A percentile compares a stretch with the other conserved stretches of the same genome.
Evolutionary conservation across 2,797 vertebrate species (phyloP).

Genomic region (Sphaeramia orbicularis): DNA sequence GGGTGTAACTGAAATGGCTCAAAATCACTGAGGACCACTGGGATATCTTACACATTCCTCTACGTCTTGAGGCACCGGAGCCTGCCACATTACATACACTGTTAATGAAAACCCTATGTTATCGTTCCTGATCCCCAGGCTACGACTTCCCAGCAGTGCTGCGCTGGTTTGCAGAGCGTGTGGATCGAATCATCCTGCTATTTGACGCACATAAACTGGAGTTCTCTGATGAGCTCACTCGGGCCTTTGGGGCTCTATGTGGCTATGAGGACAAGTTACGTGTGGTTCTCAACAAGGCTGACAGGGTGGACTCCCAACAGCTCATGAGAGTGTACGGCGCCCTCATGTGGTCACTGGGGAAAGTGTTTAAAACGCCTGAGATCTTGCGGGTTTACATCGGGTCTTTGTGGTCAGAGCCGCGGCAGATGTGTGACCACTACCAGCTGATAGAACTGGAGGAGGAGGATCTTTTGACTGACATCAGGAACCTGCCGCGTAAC

Average conservation of each 20-base stretch:
- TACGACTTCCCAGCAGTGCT: constrained; percentile 91
- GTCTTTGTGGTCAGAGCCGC: constrained; percentile 93
- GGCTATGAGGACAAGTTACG: constrained; percentile 95
- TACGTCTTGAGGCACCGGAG: constrained; percentile 30
- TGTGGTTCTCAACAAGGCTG: constrained; percentile 94
- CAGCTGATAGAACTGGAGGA: constrained; percentile 92
- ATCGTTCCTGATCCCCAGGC: constrained; percentile 74
- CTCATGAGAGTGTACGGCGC: constrained; percentile 94
- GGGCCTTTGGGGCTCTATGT: constrained; percentile 88
- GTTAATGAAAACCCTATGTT: constrained; percentile 73
- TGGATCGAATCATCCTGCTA: constrained; percentile 92
- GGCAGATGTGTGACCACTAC: constrained; percentile 88
- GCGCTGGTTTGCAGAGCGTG: constrained; percentile 92
- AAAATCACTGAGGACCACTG: constrained; percentile 54
- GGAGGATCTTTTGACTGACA: constrained; percentile 90
- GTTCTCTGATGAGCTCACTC: constrained; percentile 93
- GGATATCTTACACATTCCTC: constrained; percentile 56
- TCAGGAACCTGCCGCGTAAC: constrained; percentile 91
- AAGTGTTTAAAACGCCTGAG: constrained; percentile 92
- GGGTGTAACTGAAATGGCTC: constrained; percentile 72
- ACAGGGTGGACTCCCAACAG: constrained; percentile 93
- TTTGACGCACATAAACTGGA: constrained; percentile 95
- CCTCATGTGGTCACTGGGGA: constrained; percentile 95
- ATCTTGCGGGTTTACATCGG: constrained; percentile 92
- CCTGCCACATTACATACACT: constrained; percentile 41